These are phyloP conservation scores for Carabus problematicus DNA, from an alignment of 2,888 invertebrate genomes.

Conservation along the genomic window DNA sequence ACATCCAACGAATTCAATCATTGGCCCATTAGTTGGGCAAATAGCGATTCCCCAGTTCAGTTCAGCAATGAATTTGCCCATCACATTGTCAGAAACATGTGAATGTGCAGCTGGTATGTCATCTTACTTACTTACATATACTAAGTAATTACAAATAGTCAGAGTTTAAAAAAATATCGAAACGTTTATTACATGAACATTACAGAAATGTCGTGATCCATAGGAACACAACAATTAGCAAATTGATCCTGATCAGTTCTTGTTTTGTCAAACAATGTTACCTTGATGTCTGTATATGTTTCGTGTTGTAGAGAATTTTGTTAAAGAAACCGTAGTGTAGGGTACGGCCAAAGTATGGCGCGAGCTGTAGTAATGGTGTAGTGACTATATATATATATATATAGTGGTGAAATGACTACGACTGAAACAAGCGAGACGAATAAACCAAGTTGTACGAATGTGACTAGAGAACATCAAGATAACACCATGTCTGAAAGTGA, in stretches of 20 bases:
- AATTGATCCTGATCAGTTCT: slow-evolving; percentile 37
- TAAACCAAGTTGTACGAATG: slow-evolving; percentile 10
- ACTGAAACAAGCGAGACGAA: slow-evolving; percentile 1
- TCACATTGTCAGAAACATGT: background rate
- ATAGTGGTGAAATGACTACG: slow-evolving; percentile 10
- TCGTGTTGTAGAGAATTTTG: no score
- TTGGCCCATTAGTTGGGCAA: no score
- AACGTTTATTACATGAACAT: slow-evolving; percentile 41
- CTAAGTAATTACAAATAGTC: slow-evolving; percentile 21
- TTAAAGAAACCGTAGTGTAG: background rate
- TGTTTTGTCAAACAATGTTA: slow-evolving; percentile 38
- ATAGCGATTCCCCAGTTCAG: no score
- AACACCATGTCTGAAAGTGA: slow-evolving; percentile 32
- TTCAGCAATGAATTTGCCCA: background rate
- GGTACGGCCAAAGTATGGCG: no score
- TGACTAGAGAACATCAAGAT: slow-evolving; percentile 41
- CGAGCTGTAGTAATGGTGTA: no score
- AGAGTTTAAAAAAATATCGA: slow-evolving; percentile 40
- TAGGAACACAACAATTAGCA: slow-evolving; percentile 33
- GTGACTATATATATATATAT: no score
- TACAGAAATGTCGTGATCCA: slow-evolving; percentile 37
- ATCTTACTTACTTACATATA: slow-evolving; percentile 21
- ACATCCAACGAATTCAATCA: no score
- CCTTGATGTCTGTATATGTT: slow-evolving; percentile 33
- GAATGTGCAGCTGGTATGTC: slow-evolving; percentile 22